phyloP scores from a whole-genome alignment of 2,888 invertebrate species.

The Eurytoma adleriae region DNA sequence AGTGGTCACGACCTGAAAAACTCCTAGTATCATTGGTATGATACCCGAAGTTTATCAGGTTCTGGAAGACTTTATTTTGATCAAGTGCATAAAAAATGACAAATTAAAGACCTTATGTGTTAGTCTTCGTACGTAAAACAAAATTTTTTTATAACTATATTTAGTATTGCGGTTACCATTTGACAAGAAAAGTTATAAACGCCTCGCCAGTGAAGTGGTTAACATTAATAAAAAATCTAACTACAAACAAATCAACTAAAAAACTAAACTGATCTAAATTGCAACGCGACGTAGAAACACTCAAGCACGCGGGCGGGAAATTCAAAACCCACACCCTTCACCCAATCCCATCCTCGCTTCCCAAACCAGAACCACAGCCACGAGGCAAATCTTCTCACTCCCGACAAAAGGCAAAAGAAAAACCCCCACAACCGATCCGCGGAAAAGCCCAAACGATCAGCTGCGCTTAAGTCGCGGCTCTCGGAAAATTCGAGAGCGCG shows the following conservation, averaged over 20 bases:
- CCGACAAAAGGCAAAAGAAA: not conserved
- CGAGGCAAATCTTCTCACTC: no score
- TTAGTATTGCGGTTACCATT: not conserved
- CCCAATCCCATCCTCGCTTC: not conserved
- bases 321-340: slow-evolving; percentile 5
- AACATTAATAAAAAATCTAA: not conserved
- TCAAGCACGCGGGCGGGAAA: slow-evolving; percentile 12
- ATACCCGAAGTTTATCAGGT: no score
- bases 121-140: no score
- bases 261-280: not conserved
- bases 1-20: no score
- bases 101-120: no score
- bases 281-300: not conserved
- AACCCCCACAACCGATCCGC: not conserved
- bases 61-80: no score
- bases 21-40: no score
- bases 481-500: not conserved
- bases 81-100: no score
- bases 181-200: not conserved
- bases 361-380: not conserved
- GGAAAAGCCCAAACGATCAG: no score
- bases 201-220: not conserved
- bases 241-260: not conserved
- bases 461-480: not conserved
- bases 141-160: not conserved